Percentiles rank a stretch among this genome's conserved stretches.
These are phyloP conservation scores for Idaea biselata DNA, from an alignment of 2,888 invertebrate species.

Conservation along the genomic window DNA sequence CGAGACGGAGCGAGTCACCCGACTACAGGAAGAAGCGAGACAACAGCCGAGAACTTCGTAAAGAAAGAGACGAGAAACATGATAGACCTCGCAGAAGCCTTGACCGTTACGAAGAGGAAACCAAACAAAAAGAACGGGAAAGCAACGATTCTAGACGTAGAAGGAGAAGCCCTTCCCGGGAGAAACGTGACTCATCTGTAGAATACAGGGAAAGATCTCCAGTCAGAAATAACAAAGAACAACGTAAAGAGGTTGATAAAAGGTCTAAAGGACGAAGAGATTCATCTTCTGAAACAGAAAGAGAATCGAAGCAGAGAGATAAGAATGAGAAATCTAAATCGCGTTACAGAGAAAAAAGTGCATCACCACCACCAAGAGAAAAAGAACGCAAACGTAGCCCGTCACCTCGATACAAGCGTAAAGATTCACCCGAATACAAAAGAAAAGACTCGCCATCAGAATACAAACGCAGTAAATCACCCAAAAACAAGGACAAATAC, in stretches of 20 bases:
- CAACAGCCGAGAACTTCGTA: slow-evolving; percentile 23
- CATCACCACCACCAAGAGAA: slow-evolving; percentile 33
- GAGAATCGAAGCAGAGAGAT: slow-evolving; percentile 48
- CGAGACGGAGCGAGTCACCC: slow-evolving; percentile 26
- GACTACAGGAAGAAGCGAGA: slow-evolving; percentile 24
- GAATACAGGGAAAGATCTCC: slow-evolving; percentile 52
- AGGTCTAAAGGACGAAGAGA: slow-evolving; percentile 44
- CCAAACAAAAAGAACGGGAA: slow-evolving; percentile 36
- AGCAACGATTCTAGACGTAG: slow-evolving; percentile 41
- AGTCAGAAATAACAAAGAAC: slow-evolving; percentile 41
- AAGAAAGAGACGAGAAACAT: slow-evolving; percentile 37
- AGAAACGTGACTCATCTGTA: slow-evolving; percentile 49
- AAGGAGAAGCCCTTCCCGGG: slow-evolving; percentile 49
- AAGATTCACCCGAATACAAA: slow-evolving; percentile 31
- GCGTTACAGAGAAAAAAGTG: slow-evolving; percentile 38
- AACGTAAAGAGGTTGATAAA: slow-evolving; percentile 49
- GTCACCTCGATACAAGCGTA: background rate
- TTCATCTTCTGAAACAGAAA: slow-evolving; percentile 56
- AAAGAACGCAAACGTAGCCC: background rate
- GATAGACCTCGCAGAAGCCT: slow-evolving; percentile 39
- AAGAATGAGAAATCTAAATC: slow-evolving; percentile 42
- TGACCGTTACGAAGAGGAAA: slow-evolving; percentile 38
- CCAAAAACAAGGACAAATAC: slow-evolving; percentile 36
- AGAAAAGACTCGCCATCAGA: slow-evolving; percentile 46
- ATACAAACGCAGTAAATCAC: slow-evolving; percentile 30